phyloP scores from a whole-genome alignment of 2,797 vertebrate genomes.

The Argentina silus region DNA sequence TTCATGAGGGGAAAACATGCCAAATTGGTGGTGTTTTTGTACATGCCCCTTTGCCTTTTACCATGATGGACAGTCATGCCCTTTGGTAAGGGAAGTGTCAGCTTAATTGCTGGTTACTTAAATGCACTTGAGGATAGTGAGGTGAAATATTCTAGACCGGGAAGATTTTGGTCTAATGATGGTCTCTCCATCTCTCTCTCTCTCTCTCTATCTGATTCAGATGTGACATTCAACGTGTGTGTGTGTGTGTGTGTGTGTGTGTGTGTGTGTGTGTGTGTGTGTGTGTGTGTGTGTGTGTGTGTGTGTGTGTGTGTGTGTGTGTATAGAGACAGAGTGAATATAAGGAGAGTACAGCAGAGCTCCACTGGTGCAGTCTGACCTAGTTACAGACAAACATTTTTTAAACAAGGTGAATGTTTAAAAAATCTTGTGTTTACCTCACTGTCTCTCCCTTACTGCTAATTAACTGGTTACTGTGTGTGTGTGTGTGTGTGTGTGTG shows the following conservation, averaged over 20 bases:
- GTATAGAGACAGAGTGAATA: neutral
- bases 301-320: neutral
- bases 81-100: slow-evolving; percentile 44
- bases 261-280: too few relatives aligned
- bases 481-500: neutral
- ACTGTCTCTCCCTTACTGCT: neutral
- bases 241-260: too few relatives aligned
- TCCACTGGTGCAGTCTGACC: slow-evolving; percentile 54
- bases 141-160: neutral
- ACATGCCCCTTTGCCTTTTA: slow-evolving; percentile 42
- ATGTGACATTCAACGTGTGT: neutral
- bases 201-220: neutral
- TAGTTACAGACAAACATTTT: slow-evolving; percentile 61
- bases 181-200: neutral
- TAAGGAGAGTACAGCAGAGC: slow-evolving; percentile 25
- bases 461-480: neutral
- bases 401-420: slow-evolving; percentile 37
- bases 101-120: neutral
- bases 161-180: neutral
- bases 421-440: slow-evolving; percentile 22
- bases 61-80: slow-evolving; percentile 60
- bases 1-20: neutral
- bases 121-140: neutral
- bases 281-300: too few relatives aligned
- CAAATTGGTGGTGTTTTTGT: slow-evolving; percentile 21